Evolutionary conservation across 1,140 invertebrate genomes (phyloP).

Genomic region (Orussus abietinus): DNA sequence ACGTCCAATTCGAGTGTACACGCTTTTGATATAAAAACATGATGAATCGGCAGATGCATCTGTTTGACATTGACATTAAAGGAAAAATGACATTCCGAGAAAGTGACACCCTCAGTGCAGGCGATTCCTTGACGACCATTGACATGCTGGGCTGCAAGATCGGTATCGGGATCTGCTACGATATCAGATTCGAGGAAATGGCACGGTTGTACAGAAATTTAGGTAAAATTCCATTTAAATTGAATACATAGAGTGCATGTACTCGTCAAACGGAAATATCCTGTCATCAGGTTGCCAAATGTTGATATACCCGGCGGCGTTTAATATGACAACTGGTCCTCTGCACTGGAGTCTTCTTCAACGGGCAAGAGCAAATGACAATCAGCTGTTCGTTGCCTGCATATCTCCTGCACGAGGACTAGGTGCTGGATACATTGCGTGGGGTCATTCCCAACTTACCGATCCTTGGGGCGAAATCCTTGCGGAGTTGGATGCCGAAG

Average conservation of each 20-base stretch:
- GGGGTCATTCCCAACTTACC: constrained; percentile 82
- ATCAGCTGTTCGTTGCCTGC: constrained; percentile 75
- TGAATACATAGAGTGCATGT: constrained; percentile 12
- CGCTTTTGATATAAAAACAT: no score
- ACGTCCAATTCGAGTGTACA: no score
- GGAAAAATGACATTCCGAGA: constrained; percentile 92
- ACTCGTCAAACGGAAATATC: no score
- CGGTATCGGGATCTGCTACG: constrained; percentile 92
- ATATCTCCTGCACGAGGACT: constrained; percentile 75
- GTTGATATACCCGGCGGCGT: constrained; percentile 88
- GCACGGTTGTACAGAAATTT: constrained; percentile 75
- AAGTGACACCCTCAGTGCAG: constrained; percentile 77
- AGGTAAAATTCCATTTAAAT: constrained; percentile 50
- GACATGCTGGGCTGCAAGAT: constrained; percentile 72
- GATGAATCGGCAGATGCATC: constrained; percentile 74
- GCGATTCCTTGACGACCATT: constrained; percentile 73
- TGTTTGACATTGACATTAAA: constrained; percentile 94
- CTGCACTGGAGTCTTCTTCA: constrained; percentile 87
- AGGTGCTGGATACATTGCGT: constrained; percentile 76
- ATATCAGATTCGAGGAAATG: constrained; percentile 88
- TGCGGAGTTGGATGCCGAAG: constrained; percentile 63
- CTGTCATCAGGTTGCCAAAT: constrained; percentile 75
- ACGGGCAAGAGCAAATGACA: constrained; percentile 78
- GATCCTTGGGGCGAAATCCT: constrained; percentile 86
- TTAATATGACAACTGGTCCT: constrained; percentile 94